These are phyloP conservation scores for Nothura maculosa DNA, from an alignment of 2,797 vertebrate genomes.

Conservation along the genomic window DNA sequence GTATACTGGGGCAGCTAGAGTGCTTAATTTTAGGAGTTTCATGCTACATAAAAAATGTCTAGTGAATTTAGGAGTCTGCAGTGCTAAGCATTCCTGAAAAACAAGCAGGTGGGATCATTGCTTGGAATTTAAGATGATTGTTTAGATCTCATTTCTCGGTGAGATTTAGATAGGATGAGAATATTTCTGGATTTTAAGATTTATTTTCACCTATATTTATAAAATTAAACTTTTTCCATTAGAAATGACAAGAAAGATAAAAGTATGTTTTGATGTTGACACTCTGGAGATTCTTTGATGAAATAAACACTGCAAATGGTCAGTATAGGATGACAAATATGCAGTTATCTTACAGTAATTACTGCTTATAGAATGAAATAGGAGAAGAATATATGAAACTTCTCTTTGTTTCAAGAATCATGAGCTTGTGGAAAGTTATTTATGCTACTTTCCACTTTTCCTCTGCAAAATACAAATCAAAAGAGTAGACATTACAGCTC, in stretches of 20 bases:
- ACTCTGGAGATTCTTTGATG: neutral
- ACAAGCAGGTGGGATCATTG: constrained; percentile 32
- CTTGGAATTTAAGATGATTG: constrained; percentile 35
- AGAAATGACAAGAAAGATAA: neutral
- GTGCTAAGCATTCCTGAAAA: neutral
- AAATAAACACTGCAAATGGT: neutral
- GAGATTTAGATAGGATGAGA: neutral
- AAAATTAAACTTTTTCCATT: neutral
- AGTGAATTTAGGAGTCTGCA: constrained; percentile 35
- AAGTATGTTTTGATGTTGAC: no score
- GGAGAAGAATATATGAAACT: neutral
- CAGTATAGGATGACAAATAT: neutral
- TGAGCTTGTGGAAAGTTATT: neutral
- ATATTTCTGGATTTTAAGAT: neutral
- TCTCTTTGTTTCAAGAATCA: neutral
- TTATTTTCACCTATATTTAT: neutral
- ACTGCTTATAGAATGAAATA: neutral
- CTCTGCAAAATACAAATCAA: neutral
- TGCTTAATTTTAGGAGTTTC: neutral
- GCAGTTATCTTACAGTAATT: neutral
- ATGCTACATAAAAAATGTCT: neutral
- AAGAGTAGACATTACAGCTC: neutral
- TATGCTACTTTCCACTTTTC: neutral
- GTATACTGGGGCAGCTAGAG: neutral
- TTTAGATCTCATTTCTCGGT: constrained; percentile 42